A percentile compares a stretch with the other conserved stretches of the same genome.
Conservation (phyloP, 1,140 invertebrate genomes). For the Aphelenchoides besseyi region DNA sequence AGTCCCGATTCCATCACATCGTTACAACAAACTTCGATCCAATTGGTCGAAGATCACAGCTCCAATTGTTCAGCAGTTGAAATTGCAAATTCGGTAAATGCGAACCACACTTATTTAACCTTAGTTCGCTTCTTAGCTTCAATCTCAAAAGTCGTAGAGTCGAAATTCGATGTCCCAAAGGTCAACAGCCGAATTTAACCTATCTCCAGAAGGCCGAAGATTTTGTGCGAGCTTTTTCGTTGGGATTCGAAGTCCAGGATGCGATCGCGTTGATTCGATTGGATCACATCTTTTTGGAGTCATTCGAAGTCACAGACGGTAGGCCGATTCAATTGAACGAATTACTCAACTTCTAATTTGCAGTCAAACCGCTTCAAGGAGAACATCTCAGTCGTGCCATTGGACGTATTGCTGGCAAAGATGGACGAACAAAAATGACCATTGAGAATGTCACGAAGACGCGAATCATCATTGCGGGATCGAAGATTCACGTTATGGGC, state of each 20-base stretch:
- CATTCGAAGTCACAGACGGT: slow-evolving; percentile 90
- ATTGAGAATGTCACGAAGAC: slow-evolving; percentile 99
- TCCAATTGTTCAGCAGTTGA: slow-evolving; percentile 88
- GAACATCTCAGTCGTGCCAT: slow-evolving; percentile 92
- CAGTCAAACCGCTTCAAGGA: slow-evolving; percentile 86
- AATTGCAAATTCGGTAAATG: slow-evolving; percentile 76
- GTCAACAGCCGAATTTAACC: slow-evolving; percentile 70
- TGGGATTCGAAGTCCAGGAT: slow-evolving; percentile 96
- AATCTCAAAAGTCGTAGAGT: slow-evolving; percentile 86
- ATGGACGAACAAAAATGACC: slow-evolving; percentile 92
- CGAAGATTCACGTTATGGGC: slow-evolving; percentile 92
- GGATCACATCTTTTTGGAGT: slow-evolving; percentile 94
- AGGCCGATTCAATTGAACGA: slow-evolving; percentile 30
- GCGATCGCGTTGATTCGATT: slow-evolving; percentile 86
- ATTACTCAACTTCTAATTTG: slow-evolving; percentile 28
- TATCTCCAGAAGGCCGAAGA: slow-evolving; percentile 95
- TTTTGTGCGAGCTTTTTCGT: slow-evolving; percentile 92
- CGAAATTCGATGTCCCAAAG: slow-evolving; percentile 71
- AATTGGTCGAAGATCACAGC: slow-evolving; percentile 96
- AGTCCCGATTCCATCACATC: slow-evolving; percentile 72
- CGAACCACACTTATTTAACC: background rate
- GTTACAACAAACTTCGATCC: slow-evolving; percentile 88
- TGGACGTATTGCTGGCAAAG: slow-evolving; percentile 91
- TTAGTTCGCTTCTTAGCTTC: slow-evolving; percentile 67
- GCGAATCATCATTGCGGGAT: slow-evolving; percentile 90